Evolutionary conservation across 2,888 invertebrate species (phyloP).

Genomic region (Ornithoptera alexandrae): DNA sequence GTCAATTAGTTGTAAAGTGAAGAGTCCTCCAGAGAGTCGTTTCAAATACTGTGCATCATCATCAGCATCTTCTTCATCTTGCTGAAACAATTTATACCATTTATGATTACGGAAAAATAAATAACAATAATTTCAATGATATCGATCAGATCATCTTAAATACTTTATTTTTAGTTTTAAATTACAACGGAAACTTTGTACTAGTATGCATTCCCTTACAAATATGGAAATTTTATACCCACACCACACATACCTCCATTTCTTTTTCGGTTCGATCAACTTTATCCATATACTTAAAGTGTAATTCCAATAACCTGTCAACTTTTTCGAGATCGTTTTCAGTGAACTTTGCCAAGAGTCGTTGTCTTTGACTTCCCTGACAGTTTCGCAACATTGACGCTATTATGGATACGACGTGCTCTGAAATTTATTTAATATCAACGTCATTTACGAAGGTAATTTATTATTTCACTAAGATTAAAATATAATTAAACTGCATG

Average conservation of each 20-base stretch:
- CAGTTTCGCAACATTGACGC: slow-evolving; percentile 96
- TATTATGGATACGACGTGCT: slow-evolving; percentile 96
- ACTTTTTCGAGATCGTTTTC: slow-evolving; percentile 99
- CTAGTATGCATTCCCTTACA: background rate
- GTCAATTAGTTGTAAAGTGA: slow-evolving; percentile 96
- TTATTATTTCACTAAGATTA: no score
- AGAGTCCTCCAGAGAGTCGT: slow-evolving; percentile 95
- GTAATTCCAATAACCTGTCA: slow-evolving; percentile 96
- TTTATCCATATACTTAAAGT: slow-evolving; percentile 97
- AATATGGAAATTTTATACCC: background rate
- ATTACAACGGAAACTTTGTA: background rate
- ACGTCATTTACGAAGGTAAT: background rate
- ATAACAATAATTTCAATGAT: background rate
- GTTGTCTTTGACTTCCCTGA: slow-evolving; percentile 92
- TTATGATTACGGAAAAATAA: background rate
- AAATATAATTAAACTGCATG: no score
- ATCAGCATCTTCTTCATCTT: slow-evolving; percentile 84
- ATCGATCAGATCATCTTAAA: background rate
- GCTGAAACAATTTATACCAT: slow-evolving; percentile 40
- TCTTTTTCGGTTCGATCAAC: slow-evolving; percentile 90
- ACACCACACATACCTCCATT: slow-evolving; percentile 77
- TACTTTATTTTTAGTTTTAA: background rate
- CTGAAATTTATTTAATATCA: slow-evolving; percentile 60
- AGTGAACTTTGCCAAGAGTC: slow-evolving; percentile 95
- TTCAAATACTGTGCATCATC: slow-evolving; percentile 94